Percentiles rank a stretch among this genome's conserved stretches.
These are phyloP conservation scores for Cryptotermes secundus DNA, from an alignment of 1,140 invertebrate genomes.

Conservation along the genomic window DNA sequence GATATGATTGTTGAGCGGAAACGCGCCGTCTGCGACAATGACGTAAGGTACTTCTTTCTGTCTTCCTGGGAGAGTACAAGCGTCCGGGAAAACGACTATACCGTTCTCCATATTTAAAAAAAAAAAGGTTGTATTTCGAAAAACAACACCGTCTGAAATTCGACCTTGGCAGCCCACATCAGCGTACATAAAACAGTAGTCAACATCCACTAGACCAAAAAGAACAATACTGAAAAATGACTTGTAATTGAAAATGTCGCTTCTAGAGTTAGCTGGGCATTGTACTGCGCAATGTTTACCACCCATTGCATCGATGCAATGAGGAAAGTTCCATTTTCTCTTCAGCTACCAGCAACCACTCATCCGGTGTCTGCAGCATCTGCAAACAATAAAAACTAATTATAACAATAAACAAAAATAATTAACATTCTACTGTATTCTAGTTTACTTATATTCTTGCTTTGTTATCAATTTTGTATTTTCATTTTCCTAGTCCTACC, in stretches of 20 bases:
- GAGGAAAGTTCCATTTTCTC: slow-evolving; percentile 40
- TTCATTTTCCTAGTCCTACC: no score
- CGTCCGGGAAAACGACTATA: neutral
- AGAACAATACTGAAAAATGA: slow-evolving; percentile 42
- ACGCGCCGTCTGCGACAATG: neutral
- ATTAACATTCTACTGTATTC: no score
- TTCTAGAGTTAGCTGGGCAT: no score
- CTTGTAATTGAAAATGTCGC: slow-evolving; percentile 44
- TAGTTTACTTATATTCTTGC: no score
- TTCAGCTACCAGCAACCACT: neutral
- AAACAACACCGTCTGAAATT: slow-evolving; percentile 40
- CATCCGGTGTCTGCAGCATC: neutral
- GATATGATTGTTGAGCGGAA: neutral
- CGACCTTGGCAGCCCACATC: slow-evolving; percentile 41
- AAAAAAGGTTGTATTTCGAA: slow-evolving; percentile 25
- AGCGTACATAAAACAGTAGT: slow-evolving; percentile 41
- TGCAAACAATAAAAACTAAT: neutral
- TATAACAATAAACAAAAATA: no score
- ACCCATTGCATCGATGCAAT: slow-evolving; percentile 34
- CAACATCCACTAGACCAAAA: slow-evolving; percentile 41
- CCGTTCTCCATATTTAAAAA: neutral
- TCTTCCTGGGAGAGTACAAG: neutral
- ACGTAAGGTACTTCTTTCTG: neutral
- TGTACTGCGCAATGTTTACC: slow-evolving; percentile 43
- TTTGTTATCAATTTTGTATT: no score